Percentiles rank a stretch among this genome's conserved stretches.
Conservation (phyloP, 2,797 vertebrate genomes). For the Cossypha polioptera region DNA sequence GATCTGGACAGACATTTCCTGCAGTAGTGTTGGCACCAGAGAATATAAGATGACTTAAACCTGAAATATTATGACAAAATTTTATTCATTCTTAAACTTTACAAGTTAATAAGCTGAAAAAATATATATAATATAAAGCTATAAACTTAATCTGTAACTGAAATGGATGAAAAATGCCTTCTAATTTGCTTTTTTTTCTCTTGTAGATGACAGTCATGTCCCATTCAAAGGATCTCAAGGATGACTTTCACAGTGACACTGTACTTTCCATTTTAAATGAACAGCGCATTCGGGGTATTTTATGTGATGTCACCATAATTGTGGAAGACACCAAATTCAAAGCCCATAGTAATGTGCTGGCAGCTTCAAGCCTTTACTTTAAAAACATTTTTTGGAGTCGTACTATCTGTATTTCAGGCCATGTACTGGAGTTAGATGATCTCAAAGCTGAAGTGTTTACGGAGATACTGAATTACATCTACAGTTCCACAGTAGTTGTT, state of each 20-base stretch:
- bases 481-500: slow-evolving; percentile 89
- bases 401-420: slow-evolving; percentile 85
- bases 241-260: slow-evolving; percentile 87
- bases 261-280: slow-evolving; percentile 94
- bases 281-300: slow-evolving; percentile 91
- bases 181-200: not conserved
- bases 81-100: not conserved
- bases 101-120: not conserved
- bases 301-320: slow-evolving; percentile 97
- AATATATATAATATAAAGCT: not conserved
- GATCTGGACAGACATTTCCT: not conserved
- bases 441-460: slow-evolving; percentile 97
- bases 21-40: not conserved
- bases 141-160: not conserved
- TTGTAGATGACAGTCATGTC: slow-evolving; percentile 91
- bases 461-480: slow-evolving; percentile 96
- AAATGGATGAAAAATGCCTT: not conserved
- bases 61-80: not conserved
- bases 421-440: slow-evolving; percentile 93
- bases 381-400: slow-evolving; percentile 88
- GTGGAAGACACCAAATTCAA: slow-evolving; percentile 98
- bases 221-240: slow-evolving; percentile 88
- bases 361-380: slow-evolving; percentile 96
- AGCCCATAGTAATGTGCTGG: slow-evolving; percentile 95
- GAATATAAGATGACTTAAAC: not conserved